Evolutionary conservation across 2,113 vertebrate genomes (phyloP).

Genomic region (Petaurus breviceps): DNA sequence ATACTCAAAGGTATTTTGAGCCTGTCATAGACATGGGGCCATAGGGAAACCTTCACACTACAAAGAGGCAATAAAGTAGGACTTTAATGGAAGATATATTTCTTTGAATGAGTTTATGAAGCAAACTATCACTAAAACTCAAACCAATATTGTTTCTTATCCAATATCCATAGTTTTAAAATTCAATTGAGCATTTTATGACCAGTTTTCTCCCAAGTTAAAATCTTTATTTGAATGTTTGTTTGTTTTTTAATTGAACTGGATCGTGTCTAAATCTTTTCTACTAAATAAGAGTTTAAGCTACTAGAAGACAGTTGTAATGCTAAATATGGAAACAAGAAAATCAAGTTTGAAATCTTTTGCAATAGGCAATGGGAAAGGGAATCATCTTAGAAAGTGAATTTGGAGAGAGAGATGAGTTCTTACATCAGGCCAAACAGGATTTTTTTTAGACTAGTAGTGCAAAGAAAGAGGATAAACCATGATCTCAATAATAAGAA

Average conservation of each 20-base stretch:
- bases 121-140: not conserved
- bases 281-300: not conserved
- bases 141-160: not conserved
- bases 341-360: not conserved
- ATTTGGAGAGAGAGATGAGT: not conserved
- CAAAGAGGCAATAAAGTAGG: not conserved
- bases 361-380: not conserved
- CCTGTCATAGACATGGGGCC: not conserved
- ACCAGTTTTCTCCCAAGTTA: not conserved
- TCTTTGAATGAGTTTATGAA: not conserved
- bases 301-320: not conserved
- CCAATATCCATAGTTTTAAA: not conserved
- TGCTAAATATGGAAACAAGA: constrained; percentile 50
- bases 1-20: not conserved
- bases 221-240: not conserved
- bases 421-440: not conserved
- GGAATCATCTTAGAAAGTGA: not conserved
- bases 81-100: not conserved
- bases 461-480: not conserved
- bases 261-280: not conserved
- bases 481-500: rapidly evolving
- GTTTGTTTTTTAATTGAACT: not conserved
- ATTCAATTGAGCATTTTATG: not conserved
- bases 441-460: not conserved
- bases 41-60: not conserved